Conservation (phyloP, 2,888 invertebrate species). For the Meganola albula region DNA sequence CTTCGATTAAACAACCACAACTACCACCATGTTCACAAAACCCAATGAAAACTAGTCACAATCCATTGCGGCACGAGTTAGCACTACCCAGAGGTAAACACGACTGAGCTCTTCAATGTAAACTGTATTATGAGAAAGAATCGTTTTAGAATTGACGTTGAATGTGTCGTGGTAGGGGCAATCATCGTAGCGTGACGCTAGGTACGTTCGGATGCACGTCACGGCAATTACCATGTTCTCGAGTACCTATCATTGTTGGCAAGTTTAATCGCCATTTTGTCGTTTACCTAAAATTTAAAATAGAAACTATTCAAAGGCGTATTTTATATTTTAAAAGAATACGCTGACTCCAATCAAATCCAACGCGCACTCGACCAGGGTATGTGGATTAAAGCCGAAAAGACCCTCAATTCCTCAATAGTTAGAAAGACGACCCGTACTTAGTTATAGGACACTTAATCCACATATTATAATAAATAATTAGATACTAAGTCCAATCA, state of each 20-base stretch:
- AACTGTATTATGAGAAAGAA: conserved; percentile 33
- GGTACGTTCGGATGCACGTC: conserved; percentile 47
- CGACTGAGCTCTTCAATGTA: conserved; percentile 38
- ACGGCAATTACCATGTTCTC: conserved; percentile 58
- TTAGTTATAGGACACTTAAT: no score
- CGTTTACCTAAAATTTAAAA: no score
- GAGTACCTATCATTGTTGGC: conserved; percentile 50
- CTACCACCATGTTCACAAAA: conserved; percentile 44
- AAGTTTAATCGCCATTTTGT: conserved; percentile 32
- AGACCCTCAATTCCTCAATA: no score
- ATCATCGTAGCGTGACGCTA: conserved; percentile 62
- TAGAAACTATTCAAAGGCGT: no score
- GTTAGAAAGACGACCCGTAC: no score
- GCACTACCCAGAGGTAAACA: conserved; percentile 32
- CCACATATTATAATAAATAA: no score
- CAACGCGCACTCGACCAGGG: no score
- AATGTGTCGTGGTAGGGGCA: conserved; percentile 58
- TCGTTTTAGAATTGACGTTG: conserved; percentile 35
- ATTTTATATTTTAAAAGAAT: no score
- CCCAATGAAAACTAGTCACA: conserved; percentile 27
- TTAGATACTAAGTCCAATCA: no score
- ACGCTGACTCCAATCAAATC: no score
- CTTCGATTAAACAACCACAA: conserved; percentile 44
- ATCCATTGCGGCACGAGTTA: conserved; percentile 52
- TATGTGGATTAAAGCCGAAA: no score